These are phyloP conservation scores for Ophioninae sp. DNA, from an alignment of 2,888 invertebrate species.

Conservation along the genomic window DNA sequence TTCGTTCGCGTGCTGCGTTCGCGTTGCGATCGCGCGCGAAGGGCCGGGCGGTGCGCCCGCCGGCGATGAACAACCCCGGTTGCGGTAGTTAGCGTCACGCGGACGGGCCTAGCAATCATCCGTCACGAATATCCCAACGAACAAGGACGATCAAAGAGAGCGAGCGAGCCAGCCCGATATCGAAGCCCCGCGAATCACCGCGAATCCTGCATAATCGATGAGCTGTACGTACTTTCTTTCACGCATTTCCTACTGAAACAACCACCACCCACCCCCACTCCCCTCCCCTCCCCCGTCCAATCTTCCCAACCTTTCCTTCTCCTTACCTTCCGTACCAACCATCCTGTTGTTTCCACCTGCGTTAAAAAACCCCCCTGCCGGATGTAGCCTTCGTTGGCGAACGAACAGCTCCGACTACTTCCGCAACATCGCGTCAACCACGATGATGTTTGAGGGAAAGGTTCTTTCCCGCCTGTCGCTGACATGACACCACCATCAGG, in stretches of 20 bases:
- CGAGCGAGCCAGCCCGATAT: constrained; percentile 1
- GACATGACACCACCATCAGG: background rate
- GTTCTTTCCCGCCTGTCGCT: background rate
- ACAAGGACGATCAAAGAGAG: constrained; percentile 27
- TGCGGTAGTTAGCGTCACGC: constrained; percentile 80
- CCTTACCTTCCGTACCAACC: too few species aligned
- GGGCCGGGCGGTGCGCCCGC: constrained; percentile 60
- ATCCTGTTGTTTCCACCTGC: background rate
- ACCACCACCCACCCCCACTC: background rate
- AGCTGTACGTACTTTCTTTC: constrained; percentile 1
- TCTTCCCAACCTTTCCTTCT: too few species aligned
- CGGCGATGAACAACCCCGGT: constrained; percentile 72
- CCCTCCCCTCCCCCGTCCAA: background rate
- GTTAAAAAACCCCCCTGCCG: background rate
- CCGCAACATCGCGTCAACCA: background rate
- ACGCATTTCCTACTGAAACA: background rate
- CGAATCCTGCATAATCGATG: constrained; percentile 32
- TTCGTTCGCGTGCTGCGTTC: constrained; percentile 29
- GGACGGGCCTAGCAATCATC: constrained; percentile 66
- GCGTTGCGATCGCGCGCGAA: constrained; percentile 64
- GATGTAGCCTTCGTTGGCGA: background rate
- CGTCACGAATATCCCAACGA: constrained; percentile 51
- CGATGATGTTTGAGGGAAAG: background rate
- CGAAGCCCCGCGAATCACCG: background rate
- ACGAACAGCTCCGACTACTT: background rate